A percentile compares a stretch with the other conserved stretches of the same genome.
Conservation (phyloP, 2,113 vertebrate species). For the Steatornis caripensis region DNA sequence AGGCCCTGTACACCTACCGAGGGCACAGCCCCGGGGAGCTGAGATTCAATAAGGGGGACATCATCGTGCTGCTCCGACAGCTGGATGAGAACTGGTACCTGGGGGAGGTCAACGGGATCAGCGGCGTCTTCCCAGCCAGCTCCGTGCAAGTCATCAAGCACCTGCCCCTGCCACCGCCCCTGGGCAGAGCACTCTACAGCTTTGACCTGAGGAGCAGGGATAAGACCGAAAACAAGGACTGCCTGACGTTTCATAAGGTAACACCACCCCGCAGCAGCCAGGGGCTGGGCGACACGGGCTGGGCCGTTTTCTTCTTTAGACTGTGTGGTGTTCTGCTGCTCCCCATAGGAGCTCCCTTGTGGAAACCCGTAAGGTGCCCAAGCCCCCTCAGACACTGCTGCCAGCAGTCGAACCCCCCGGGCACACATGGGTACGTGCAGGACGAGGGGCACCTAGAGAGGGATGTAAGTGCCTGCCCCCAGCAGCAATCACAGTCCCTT, state of each 20-base stretch:
- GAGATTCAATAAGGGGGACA: constrained; percentile 78
- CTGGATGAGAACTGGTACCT: constrained; percentile 82
- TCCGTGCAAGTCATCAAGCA: constrained; percentile 76
- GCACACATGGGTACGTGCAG: background rate
- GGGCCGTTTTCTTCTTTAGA: background rate
- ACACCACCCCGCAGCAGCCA: background rate
- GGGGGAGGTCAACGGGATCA: constrained; percentile 73
- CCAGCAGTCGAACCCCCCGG: fast-evolving
- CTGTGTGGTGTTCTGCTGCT: background rate
- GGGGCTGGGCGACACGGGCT: background rate
- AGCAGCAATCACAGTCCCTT: fast-evolving
- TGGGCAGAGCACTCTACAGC: constrained; percentile 83
- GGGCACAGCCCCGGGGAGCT: constrained; percentile 77
- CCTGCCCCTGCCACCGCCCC: constrained; percentile 71
- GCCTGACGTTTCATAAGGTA: constrained; percentile 84
- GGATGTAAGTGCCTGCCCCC: fast-evolving
- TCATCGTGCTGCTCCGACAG: constrained; percentile 74
- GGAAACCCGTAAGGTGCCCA: background rate
- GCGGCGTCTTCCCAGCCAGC: constrained; percentile 70
- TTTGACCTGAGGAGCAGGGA: constrained; percentile 77
- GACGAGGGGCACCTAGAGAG: fast-evolving
- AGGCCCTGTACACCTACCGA: constrained; percentile 75
- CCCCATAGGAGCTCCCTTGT: background rate
- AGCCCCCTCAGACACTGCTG: background rate
- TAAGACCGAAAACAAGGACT: constrained; percentile 73